These are phyloP conservation scores for Spea bombifrons DNA, from an alignment of 2,113 vertebrate species.

Conservation along the genomic window DNA sequence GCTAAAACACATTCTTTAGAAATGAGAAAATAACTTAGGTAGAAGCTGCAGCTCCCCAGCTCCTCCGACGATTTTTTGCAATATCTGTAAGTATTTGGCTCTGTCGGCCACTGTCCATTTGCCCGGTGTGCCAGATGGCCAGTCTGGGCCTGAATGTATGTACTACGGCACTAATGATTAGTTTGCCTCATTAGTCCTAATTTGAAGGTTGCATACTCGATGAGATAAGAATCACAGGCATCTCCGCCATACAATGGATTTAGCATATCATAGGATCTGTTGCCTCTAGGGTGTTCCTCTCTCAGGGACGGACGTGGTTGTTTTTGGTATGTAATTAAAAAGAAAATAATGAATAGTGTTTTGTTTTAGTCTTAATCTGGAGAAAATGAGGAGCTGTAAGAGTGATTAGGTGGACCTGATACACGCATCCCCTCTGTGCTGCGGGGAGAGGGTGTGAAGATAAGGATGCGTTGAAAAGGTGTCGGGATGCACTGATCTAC, in stretches of 20 bases:
- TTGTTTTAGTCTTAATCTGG: slow-evolving; percentile 20
- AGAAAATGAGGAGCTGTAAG: slow-evolving; percentile 10
- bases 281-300: slow-evolving; percentile 17
- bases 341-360: neutral
- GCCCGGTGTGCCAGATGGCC: no score
- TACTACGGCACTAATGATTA: neutral
- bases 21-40: no score
- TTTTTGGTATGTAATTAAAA: slow-evolving; percentile 10
- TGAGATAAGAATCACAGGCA: neutral
- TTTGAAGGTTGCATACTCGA: neutral
- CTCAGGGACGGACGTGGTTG: neutral
- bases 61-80: no score
- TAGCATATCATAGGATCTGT: neutral
- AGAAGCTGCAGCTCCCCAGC: no score
- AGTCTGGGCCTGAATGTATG: no score
- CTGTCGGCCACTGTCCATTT: no score
- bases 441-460: slow-evolving; percentile 10
- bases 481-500: neutral
- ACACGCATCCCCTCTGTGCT: slow-evolving; percentile 4
- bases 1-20: no score
- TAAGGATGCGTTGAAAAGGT: slow-evolving; percentile 1
- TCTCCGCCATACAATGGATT: slow-evolving; percentile 1
- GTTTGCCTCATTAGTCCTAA: neutral
- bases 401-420: neutral
- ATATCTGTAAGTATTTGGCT: no score